A percentile compares a stretch with the other conserved stretches of the same genome.
Conservation (phyloP, 2,888 invertebrate species). For the Megalurothrips usitatus region DNA sequence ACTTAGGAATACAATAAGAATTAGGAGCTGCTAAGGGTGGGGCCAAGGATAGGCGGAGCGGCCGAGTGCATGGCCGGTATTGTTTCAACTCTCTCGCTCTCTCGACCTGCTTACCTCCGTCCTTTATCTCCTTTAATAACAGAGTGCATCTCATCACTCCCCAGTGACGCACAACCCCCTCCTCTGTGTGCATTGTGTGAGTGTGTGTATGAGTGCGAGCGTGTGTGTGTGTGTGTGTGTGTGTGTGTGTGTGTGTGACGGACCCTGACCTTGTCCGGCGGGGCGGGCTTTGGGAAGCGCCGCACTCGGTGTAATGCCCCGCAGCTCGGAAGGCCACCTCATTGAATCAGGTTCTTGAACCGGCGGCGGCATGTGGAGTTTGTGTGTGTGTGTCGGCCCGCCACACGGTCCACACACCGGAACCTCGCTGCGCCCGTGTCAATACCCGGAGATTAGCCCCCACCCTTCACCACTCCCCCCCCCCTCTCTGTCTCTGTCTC, state of each 20-base stretch:
- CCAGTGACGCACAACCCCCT: too few species aligned
- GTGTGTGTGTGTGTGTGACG: too few species aligned
- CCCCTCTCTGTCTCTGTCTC: background rate
- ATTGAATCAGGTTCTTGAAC: constrained; percentile 2
- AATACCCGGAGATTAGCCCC: background rate
- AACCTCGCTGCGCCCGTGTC: background rate
- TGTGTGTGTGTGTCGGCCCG: too few species aligned
- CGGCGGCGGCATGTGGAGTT: background rate
- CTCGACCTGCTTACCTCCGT: background rate
- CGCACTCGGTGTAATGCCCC: too few species aligned
- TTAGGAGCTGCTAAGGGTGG: too few species aligned
- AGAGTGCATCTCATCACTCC: too few species aligned
- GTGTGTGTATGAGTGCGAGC: background rate
- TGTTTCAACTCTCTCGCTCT: background rate
- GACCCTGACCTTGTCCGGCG: background rate
- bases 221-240: background rate
- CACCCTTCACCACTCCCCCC: background rate
- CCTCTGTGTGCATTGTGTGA: background rate
- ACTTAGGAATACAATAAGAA: too few species aligned
- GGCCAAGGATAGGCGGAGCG: too few species aligned
- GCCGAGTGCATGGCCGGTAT: too few species aligned
- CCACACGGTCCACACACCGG: background rate
- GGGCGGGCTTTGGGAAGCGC: too few species aligned
- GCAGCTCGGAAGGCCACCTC: background rate
- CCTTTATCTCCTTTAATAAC: background rate